These are phyloP conservation scores for Maccullochella peelii DNA, from an alignment of 2,113 vertebrate genomes.

Conservation along the genomic window DNA sequence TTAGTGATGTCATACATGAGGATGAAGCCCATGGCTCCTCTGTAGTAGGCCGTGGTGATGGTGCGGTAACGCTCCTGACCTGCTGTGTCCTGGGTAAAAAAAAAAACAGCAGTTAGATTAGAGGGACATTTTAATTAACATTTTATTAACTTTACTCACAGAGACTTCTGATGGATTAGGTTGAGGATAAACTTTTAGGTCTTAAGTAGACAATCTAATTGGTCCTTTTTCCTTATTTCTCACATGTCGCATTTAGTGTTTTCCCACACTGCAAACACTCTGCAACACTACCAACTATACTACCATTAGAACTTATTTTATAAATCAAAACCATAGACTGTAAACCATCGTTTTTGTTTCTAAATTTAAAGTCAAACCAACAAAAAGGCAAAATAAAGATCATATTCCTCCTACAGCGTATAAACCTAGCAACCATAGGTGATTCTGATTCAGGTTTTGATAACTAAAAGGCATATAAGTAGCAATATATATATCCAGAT, in stretches of 20 bases:
- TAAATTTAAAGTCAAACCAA: neutral
- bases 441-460: no score
- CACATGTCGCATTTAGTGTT: neutral
- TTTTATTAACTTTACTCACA: neutral
- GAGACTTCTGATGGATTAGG: neutral
- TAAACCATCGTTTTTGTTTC: neutral
- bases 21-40: slow-evolving; percentile 95
- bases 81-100: slow-evolving; percentile 91
- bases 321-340: neutral
- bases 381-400: neutral
- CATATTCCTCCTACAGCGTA: no score
- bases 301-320: neutral
- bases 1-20: slow-evolving; percentile 88
- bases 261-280: neutral
- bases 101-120: neutral
- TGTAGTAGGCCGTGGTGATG: slow-evolving; percentile 98
- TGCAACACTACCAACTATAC: neutral
- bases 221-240: neutral
- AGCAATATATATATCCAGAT: neutral
- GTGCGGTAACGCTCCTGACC: slow-evolving; percentile 97
- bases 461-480: no score
- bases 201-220: neutral
- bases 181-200: neutral
- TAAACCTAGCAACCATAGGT: no score
- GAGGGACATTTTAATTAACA: neutral